These are phyloP conservation scores for Drosophila jambulina DNA, from an alignment of 1,140 invertebrate species.

Conservation along the genomic window DNA sequence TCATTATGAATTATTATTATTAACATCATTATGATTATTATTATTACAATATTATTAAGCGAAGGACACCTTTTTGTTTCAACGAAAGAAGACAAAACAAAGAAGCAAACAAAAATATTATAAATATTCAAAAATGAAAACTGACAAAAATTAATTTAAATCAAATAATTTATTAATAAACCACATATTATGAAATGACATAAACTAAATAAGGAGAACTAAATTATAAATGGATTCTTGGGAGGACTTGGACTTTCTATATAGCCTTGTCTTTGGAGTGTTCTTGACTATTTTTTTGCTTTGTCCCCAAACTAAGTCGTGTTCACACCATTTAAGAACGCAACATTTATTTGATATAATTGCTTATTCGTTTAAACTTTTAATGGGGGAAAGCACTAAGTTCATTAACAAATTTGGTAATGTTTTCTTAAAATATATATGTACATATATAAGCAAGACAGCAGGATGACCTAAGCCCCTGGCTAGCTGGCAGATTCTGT, in stretches of 20 bases:
- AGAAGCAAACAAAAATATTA: slow-evolving; percentile 69
- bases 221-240: background rate
- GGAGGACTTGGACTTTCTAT: no score
- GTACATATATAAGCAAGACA: background rate
- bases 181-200: slow-evolving; percentile 82
- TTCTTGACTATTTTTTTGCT: background rate
- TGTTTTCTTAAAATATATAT: no score
- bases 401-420: background rate
- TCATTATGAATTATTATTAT: slow-evolving; percentile 54
- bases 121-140: slow-evolving; percentile 80
- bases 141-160: slow-evolving; percentile 79
- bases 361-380: background rate
- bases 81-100: slow-evolving; percentile 48
- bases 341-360: background rate
- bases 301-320: background rate
- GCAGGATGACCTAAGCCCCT: slow-evolving; percentile 4
- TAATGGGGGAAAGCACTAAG: background rate
- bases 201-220: slow-evolving; percentile 23
- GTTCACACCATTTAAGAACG: background rate
- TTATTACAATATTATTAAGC: slow-evolving; percentile 78
- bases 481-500: background rate
- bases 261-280: background rate
- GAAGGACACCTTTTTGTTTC: slow-evolving; percentile 67
- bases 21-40: slow-evolving; percentile 45
- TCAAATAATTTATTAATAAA: slow-evolving; percentile 83